A percentile compares a stretch with the other conserved stretches of the same genome.
phyloP scores from a whole-genome alignment of 2,797 vertebrate species.

The Pantherophis vulpinus region DNA sequence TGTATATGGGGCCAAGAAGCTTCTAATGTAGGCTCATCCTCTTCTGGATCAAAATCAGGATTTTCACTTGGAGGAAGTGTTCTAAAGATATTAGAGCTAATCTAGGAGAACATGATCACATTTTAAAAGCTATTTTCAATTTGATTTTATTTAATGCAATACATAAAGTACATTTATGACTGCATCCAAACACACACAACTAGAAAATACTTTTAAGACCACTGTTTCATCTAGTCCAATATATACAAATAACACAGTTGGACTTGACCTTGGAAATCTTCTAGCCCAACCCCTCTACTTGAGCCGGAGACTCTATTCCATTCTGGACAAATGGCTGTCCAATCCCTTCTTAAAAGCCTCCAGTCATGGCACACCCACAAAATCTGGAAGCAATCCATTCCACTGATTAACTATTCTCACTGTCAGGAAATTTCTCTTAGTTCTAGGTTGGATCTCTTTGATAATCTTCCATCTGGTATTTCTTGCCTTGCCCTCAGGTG shows the following conservation, averaged over 20 bases:
- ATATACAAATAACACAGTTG: not conserved
- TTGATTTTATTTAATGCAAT: not conserved
- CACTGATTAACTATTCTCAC: not conserved
- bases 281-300: not conserved
- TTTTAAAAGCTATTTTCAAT: conserved; percentile 8
- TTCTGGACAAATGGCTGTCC: too few species aligned
- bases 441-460: not conserved
- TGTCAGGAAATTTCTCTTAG: not conserved
- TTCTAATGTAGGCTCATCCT: conserved; percentile 96
- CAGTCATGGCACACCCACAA: too few species aligned
- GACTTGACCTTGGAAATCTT: not conserved
- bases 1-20: conserved; percentile 98
- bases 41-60: conserved; percentile 97
- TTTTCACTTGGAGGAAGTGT: conserved; percentile 97
- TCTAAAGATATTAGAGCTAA: conserved; percentile 93
- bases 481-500: not conserved
- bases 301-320: not conserved
- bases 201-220: not conserved
- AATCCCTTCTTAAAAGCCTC: too few species aligned
- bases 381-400: too few species aligned
- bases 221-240: not conserved
- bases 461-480: not conserved
- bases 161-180: not conserved
- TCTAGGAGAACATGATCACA: conserved; percentile 71
- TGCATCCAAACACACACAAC: not conserved